These are phyloP conservation scores for Phlogophora meticulosa DNA, from an alignment of 2,888 invertebrate species.

Conservation along the genomic window DNA sequence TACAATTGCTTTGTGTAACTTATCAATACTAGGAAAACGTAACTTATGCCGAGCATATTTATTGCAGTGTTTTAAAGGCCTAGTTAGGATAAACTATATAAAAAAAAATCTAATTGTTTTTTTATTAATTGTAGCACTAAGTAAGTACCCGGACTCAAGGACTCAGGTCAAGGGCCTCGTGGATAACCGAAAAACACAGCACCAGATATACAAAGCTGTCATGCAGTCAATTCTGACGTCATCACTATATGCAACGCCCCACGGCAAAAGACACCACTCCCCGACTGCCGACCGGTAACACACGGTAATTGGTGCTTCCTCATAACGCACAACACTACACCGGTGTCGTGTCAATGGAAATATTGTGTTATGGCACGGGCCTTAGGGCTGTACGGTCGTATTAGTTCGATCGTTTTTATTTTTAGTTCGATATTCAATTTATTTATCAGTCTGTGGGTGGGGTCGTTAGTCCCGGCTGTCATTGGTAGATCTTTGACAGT, in stretches of 20 bases:
- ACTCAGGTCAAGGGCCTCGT: too few relatives aligned
- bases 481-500: too few relatives aligned
- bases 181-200: too few relatives aligned
- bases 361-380: constrained; percentile 40
- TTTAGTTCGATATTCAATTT: too few relatives aligned
- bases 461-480: too few relatives aligned
- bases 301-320: constrained; percentile 63
- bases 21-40: constrained; percentile 10
- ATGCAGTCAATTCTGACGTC: constrained; percentile 43
- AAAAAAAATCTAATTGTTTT: too few relatives aligned
- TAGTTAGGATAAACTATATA: neutral
- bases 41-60: neutral
- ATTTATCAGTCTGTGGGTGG: too few relatives aligned
- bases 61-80: neutral
- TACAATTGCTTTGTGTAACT: constrained; percentile 17
- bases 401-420: too few relatives aligned
- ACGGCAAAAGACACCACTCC: constrained; percentile 32
- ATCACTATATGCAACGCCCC: constrained; percentile 34
- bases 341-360: constrained; percentile 58
- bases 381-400: constrained; percentile 16
- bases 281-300: constrained; percentile 31
- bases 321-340: constrained; percentile 64
- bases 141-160: too few relatives aligned
- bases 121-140: too few relatives aligned
- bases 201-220: constrained; percentile 5